A percentile compares a stretch with the other conserved stretches of the same genome.
Conservation (phyloP, 1,140 invertebrate species). For the Leptestheria dahalacensis region DNA sequence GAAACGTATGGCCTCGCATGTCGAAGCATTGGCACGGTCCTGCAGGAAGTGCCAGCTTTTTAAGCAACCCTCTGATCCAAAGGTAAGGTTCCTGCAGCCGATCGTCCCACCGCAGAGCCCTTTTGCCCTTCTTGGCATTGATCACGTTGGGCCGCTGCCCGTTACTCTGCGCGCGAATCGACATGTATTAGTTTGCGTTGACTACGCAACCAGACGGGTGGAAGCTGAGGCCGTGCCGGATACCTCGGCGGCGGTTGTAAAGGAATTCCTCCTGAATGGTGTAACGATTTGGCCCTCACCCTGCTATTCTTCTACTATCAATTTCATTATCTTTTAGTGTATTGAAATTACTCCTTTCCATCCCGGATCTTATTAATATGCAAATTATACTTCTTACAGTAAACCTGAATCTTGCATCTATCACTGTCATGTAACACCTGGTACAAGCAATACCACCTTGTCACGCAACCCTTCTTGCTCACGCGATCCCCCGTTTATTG, state of each 20-base stretch:
- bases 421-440: no score
- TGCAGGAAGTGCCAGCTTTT: neutral
- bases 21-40: conserved; percentile 1
- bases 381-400: no score
- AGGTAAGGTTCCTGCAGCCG: conserved; percentile 1
- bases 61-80: no score
- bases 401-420: no score
- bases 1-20: neutral
- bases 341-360: no score
- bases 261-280: neutral
- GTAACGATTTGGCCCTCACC: no score
- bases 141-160: conserved; percentile 1
- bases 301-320: no score
- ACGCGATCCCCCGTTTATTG: no score
- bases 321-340: no score
- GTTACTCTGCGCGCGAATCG: conserved; percentile 1
- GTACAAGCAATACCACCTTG: no score
- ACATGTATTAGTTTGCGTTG: conserved; percentile 1
- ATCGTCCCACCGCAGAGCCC: neutral
- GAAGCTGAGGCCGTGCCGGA: conserved; percentile 6
- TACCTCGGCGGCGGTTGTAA: neutral
- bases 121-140: conserved; percentile 5
- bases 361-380: no score
- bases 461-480: no score
- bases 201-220: conserved; percentile 4